Evolutionary conservation across 2,888 invertebrate species (phyloP), one percentile per base, ranked within the genome.

Genomic region (Calliphora vomitoria): DNA sequence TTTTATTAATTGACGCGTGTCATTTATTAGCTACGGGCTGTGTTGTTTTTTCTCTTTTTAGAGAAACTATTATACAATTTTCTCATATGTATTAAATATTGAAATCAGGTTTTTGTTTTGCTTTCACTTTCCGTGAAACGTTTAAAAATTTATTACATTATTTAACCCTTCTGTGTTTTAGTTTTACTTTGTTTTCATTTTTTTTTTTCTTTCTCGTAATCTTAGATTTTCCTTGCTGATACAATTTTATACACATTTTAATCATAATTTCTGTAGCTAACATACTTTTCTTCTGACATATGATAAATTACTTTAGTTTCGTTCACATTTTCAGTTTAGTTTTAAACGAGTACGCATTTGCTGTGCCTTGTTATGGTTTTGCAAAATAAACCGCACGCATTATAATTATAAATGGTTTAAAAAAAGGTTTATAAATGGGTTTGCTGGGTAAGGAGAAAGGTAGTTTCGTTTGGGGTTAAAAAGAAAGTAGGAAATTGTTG

Each of bases 1-100:
- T 62, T 72, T 81, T 81, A 84, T 84, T 84, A 87, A 87, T 87
- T 84, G 83, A 81, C 72, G 83, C 87, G 83, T 84, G 84, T 84
- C 81, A 81, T 55, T 71, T 83, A 75, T 80, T 83, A 83, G 80
- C 80, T 76, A 25, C 47, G 44, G 76, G 71, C 75, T 72, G 53
- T 4, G 41, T 60, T 38, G 3, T 44, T 44, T 44, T 10, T 44
- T 13, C 4, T 44, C 13, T 13, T 13, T 44, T 13, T 44, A 41
- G 6, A 50, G 31, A 71, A 79, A 58, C 55, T 69, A 62, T 47
- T 35, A 62, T 75, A 74, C 13, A 44, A 15, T 18, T 18, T 31
- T 44, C 8, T 47, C 13, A 41, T 41, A 44, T n/a, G n/a, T n/a
- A n/a, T n/a, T n/a, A n/a, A 68, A 64, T n/a, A 6, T 11, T 41